These are phyloP conservation scores for Microcebus lehilahytsara DNA, from an alignment of 2,113 vertebrate species.

Conservation along the genomic window DNA sequence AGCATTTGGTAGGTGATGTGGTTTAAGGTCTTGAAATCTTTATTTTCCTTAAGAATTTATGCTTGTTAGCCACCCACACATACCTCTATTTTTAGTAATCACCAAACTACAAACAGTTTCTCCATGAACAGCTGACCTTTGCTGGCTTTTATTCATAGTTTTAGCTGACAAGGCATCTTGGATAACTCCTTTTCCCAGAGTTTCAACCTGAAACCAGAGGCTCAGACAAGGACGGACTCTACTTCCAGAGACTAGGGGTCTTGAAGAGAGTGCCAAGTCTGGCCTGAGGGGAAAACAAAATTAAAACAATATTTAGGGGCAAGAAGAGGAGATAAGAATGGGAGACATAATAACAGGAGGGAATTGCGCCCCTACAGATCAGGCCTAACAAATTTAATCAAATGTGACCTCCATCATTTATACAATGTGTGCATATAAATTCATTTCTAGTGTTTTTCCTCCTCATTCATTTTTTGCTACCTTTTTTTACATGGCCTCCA, in stretches of 20 bases:
- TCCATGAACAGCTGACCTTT: background rate
- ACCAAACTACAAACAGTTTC: background rate
- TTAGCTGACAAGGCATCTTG: background rate
- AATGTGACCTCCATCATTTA: background rate
- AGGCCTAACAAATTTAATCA: background rate
- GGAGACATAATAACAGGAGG: background rate
- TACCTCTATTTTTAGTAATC: background rate
- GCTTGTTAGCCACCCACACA: background rate
- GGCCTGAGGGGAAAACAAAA: background rate
- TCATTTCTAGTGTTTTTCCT: background rate
- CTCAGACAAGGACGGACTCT: background rate
- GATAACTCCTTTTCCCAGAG: background rate
- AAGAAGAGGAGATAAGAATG: background rate
- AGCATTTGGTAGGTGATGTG: background rate
- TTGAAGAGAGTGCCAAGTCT: background rate
- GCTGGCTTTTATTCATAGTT: background rate
- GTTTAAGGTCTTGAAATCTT: background rate
- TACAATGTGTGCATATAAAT: background rate
- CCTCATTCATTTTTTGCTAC: background rate
- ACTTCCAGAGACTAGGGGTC: background rate
- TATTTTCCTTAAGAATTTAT: background rate
- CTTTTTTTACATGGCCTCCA: background rate
- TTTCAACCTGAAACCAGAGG: background rate
- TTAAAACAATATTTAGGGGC: background rate
- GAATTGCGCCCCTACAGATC: background rate